These are phyloP conservation scores for Echinometra lucunter DNA, from an alignment of 53 echinoderm and acorn worm species.

Conservation along the genomic window DNA sequence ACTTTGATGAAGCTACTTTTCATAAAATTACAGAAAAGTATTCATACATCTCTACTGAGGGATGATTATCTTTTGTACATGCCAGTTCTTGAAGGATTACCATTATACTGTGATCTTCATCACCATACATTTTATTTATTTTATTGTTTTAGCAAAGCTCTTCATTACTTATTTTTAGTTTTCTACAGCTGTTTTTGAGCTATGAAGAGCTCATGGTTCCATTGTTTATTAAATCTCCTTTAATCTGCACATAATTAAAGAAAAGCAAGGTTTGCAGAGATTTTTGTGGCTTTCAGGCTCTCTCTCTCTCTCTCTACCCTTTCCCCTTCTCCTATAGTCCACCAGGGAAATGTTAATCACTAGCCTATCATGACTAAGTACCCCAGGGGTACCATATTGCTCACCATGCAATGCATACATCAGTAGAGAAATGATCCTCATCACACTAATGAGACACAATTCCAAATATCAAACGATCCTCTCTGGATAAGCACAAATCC, in stretches of 20 bases:
- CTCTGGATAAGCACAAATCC: neutral
- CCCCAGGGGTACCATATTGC: neutral
- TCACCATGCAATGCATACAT: neutral
- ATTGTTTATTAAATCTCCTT: no score
- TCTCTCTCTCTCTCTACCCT: neutral
- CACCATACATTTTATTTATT: neutral
- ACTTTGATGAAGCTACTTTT: neutral
- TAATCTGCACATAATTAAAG: neutral
- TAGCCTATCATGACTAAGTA: slow-evolving; percentile 11
- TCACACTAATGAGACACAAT: slow-evolving; percentile 32
- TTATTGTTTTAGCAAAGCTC: neutral
- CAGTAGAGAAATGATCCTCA: neutral
- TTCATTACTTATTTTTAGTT: neutral
- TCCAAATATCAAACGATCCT: neutral
- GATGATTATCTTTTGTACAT: neutral
- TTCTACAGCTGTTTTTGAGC: no score
- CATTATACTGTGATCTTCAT: no score
- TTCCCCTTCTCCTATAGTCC: neutral
- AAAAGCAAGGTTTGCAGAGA: neutral
- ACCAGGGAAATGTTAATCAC: neutral
- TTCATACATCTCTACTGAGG: neutral
- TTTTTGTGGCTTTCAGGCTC: neutral
- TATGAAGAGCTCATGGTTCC: neutral
- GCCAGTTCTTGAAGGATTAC: neutral
- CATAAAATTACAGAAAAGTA: neutral